Conservation (phyloP, 2,888 invertebrate species). For the Chrysolina oricalcia region DNA sequence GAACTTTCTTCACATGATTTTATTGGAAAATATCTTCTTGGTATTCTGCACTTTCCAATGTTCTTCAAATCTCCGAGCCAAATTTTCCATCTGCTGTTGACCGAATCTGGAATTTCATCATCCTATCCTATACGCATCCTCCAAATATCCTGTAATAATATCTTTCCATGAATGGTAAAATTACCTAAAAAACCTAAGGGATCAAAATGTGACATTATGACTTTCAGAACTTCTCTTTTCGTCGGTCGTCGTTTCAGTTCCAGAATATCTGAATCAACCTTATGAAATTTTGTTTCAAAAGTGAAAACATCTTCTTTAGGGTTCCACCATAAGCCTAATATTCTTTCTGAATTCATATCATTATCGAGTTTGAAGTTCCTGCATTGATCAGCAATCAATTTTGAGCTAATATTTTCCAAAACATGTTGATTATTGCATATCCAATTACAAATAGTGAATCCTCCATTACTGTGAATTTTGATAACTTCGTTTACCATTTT, state of each 20-base stretch:
- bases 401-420: neutral
- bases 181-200: neutral
- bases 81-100: neutral
- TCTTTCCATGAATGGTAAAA: neutral
- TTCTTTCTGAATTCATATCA: neutral
- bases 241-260: neutral
- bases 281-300: neutral
- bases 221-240: neutral
- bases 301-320: neutral
- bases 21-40: neutral
- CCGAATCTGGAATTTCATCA: neutral
- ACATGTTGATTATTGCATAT: constrained; percentile 1
- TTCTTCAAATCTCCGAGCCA: neutral
- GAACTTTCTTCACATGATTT: neutral
- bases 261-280: neutral
- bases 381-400: neutral
- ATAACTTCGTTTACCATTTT: neutral
- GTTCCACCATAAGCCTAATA: constrained; percentile 3
- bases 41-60: neutral
- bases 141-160: neutral
- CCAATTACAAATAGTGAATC: neutral
- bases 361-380: neutral
- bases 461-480: neutral
- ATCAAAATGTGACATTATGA: neutral
- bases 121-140: neutral